A percentile compares a stretch with the other conserved stretches of the same genome.
Conservation (phyloP, 1,140 invertebrate genomes). For the Tetragonula clypearis region DNA sequence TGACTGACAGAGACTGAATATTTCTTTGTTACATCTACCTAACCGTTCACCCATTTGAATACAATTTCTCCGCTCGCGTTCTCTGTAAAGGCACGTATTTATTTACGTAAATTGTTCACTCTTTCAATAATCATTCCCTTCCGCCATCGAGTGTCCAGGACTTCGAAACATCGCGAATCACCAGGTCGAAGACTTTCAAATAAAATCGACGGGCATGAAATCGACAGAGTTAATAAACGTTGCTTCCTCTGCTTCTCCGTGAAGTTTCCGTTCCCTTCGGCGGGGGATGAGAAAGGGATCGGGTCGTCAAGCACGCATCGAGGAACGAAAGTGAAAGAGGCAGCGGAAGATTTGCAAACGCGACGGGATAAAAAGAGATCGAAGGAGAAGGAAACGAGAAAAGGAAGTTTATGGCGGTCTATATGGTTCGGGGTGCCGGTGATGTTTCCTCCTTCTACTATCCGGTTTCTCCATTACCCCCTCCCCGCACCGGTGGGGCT, state of each 20-base stretch:
- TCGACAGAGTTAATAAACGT: neutral
- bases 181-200: too few species aligned
- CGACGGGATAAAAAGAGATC: neutral
- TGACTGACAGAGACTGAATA: too few species aligned
- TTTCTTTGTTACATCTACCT: neutral
- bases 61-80: neutral
- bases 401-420: conserved; percentile 19
- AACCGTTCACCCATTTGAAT: neutral
- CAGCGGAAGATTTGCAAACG: conserved; percentile 37
- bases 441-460: neutral
- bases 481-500: neutral
- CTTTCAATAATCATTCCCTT: neutral
- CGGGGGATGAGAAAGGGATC: neutral
- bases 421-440: neutral
- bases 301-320: neutral
- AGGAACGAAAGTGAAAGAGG: conserved; percentile 9
- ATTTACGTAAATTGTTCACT: neutral
- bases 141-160: neutral
- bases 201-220: neutral
- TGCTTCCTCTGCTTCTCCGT: neutral
- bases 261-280: neutral
- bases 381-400: neutral
- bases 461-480: conserved; percentile 46
- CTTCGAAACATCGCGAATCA: too few species aligned
- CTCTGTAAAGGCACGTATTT: neutral